A percentile compares a stretch with the other conserved stretches of the same genome.
These are phyloP conservation scores for Fissipunctia ypsillon DNA, from an alignment of 2,888 invertebrate species.

Conservation along the genomic window DNA sequence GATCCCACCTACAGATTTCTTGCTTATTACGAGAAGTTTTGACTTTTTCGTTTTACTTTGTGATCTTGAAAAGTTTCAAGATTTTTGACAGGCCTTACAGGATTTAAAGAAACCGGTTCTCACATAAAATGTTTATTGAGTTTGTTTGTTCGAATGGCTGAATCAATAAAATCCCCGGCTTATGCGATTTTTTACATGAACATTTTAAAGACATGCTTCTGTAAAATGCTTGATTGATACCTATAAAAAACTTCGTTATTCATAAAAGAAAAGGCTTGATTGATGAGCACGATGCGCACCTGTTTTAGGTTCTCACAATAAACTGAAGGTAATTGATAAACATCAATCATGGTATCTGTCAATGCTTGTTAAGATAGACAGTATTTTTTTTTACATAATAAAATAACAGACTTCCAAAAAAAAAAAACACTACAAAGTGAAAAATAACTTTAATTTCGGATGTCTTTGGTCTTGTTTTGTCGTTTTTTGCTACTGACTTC, in stretches of 20 bases:
- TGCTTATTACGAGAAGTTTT: slow-evolving; percentile 41
- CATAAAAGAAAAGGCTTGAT: slow-evolving; percentile 1
- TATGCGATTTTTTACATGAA: slow-evolving; percentile 10
- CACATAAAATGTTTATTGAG: slow-evolving; percentile 20
- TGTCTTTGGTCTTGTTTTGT: too few relatives aligned
- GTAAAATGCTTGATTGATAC: neutral
- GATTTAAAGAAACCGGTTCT: neutral
- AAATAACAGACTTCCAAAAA: too few relatives aligned
- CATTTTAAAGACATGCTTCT: neutral
- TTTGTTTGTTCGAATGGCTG: slow-evolving; percentile 1
- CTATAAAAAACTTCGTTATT: neutral
- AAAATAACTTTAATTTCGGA: too few relatives aligned
- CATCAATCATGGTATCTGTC: slow-evolving; percentile 20
- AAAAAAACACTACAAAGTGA: too few relatives aligned
- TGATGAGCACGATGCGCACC: neutral
- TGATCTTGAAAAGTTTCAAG: slow-evolving; percentile 11
- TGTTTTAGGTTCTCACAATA: slow-evolving; percentile 1
- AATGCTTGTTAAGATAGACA: neutral
- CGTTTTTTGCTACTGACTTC: too few relatives aligned
- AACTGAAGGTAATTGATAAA: slow-evolving; percentile 8
- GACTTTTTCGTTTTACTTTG: slow-evolving; percentile 29
- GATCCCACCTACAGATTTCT: slow-evolving; percentile 29
- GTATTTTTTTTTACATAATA: too few relatives aligned
- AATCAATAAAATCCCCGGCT: neutral
- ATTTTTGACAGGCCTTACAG: slow-evolving; percentile 7